Conservation (phyloP, 2,888 invertebrate genomes). For the Anoncus sp. region DNA sequence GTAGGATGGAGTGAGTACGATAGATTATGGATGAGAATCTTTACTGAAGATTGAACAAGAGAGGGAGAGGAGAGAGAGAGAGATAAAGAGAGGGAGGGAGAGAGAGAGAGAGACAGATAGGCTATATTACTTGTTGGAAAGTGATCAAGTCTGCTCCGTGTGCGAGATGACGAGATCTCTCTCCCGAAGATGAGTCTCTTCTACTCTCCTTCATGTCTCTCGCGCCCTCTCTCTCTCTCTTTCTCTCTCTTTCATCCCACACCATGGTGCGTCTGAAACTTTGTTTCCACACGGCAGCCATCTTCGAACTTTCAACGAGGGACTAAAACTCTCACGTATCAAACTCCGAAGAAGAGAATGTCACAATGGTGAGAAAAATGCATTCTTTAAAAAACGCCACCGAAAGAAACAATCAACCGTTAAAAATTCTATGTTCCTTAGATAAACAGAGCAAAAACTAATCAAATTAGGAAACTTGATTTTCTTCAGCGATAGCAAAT, state of each 20-base stretch:
- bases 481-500: background rate
- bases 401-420: slow-evolving; percentile 5
- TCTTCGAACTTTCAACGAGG: slow-evolving; percentile 42
- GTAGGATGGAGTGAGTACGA: slow-evolving; percentile 47
- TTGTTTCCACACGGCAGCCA: slow-evolving; percentile 44
- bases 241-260: slow-evolving; percentile 11
- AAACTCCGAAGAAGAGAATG: slow-evolving; percentile 12
- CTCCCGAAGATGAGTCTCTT: slow-evolving; percentile 2
- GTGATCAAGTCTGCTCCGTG: slow-evolving; percentile 58
- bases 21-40: slow-evolving; percentile 61
- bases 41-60: slow-evolving; percentile 25
- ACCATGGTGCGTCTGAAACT: slow-evolving; percentile 26
- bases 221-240: too few relatives aligned
- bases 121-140: slow-evolving; percentile 62
- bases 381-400: background rate
- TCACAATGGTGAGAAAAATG: background rate
- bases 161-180: slow-evolving; percentile 36
- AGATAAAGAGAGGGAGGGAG: background rate
- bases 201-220: background rate
- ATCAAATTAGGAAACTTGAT: background rate
- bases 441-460: background rate
- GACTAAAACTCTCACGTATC: slow-evolving; percentile 15
- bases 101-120: slow-evolving; percentile 33
- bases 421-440: background rate
- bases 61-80: slow-evolving; percentile 38